phyloP scores from a whole-genome alignment of 2,797 vertebrate genomes.

The Karalla daura region DNA sequence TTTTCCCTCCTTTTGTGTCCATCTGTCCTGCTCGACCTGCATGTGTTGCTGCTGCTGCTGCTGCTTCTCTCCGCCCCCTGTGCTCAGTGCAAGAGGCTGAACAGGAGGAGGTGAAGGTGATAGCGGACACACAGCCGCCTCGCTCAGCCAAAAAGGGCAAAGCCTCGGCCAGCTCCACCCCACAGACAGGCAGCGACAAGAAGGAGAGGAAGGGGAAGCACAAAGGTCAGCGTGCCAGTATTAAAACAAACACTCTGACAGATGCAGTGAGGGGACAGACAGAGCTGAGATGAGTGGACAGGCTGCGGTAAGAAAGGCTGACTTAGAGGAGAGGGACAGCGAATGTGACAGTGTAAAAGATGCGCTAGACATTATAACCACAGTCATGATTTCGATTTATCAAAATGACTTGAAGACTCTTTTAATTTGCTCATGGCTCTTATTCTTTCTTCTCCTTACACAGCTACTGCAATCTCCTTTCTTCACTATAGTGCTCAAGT shows the following conservation, averaged over 20 bases:
- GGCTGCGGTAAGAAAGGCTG: not conserved
- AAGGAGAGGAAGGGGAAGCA: conserved; percentile 96
- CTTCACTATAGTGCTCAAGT: too few relatives aligned
- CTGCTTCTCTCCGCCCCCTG: conserved; percentile 23
- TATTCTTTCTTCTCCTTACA: too few relatives aligned
- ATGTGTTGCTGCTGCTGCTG: conserved; percentile 29
- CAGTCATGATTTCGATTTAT: too few relatives aligned
- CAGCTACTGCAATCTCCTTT: too few relatives aligned
- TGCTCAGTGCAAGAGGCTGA: conserved; percentile 94
- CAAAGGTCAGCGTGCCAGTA: conserved; percentile 90
- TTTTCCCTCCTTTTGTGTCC: conserved; percentile 9
- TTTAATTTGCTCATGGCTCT: too few relatives aligned
- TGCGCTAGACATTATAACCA: not conserved
- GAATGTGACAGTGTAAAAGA: not conserved
- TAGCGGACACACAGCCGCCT: conserved; percentile 85
- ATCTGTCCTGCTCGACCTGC: conserved; percentile 1
- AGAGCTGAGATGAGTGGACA: conserved; percentile 5
- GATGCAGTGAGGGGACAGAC: not conserved
- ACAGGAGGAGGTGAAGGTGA: conserved; percentile 90
- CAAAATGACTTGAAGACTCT: too few relatives aligned
- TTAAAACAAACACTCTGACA: conserved; percentile 20
- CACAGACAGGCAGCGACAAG: conserved; percentile 90
- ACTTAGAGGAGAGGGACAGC: conserved; percentile 3
- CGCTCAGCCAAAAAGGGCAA: conserved; percentile 94
- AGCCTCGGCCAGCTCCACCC: conserved; percentile 86